A percentile compares a stretch with the other conserved stretches of the same genome.
Conservation (phyloP, 2,888 invertebrate genomes). For the Caradrina clavipalpis region DNA sequence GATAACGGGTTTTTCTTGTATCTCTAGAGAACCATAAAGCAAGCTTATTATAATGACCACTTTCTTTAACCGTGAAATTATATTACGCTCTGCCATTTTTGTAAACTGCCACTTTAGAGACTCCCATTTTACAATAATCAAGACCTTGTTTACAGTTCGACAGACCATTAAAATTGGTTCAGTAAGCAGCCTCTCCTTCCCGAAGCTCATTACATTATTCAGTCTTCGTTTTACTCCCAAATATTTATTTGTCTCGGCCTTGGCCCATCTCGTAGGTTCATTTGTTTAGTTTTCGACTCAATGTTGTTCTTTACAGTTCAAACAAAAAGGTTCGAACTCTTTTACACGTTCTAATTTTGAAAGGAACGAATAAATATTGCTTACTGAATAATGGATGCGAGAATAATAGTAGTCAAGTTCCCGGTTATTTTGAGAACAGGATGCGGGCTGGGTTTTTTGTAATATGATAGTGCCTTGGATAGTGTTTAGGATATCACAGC, state of each 20-base stretch:
- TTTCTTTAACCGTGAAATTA: neutral
- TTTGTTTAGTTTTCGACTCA: slow-evolving; percentile 53
- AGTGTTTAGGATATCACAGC: slow-evolving; percentile 31
- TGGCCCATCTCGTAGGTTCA: slow-evolving; percentile 52
- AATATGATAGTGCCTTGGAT: slow-evolving; percentile 59
- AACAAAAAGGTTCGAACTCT: slow-evolving; percentile 49
- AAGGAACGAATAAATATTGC: slow-evolving; percentile 27
- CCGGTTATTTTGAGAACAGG: slow-evolving; percentile 72
- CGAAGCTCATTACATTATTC: slow-evolving; percentile 41
- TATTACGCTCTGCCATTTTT: neutral
- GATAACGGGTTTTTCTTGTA: slow-evolving; percentile 3
- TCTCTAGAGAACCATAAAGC: neutral
- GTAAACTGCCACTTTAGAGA: neutral
- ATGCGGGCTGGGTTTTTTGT: slow-evolving; percentile 74
- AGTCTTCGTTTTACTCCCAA: slow-evolving; percentile 41
- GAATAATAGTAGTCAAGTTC: slow-evolving; percentile 26
- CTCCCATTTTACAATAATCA: neutral
- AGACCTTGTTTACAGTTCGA: neutral
- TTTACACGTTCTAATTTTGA: slow-evolving; percentile 42
- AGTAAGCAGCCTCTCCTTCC: slow-evolving; percentile 11
- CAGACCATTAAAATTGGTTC: slow-evolving; percentile 18
- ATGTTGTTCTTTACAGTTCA: slow-evolving; percentile 56
- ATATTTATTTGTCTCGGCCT: slow-evolving; percentile 59
- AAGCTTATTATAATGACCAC: neutral
- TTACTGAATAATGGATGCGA: slow-evolving; percentile 22